These are phyloP conservation scores for Calameuta idolon DNA, from an alignment of 2,888 invertebrate species.

Conservation along the genomic window DNA sequence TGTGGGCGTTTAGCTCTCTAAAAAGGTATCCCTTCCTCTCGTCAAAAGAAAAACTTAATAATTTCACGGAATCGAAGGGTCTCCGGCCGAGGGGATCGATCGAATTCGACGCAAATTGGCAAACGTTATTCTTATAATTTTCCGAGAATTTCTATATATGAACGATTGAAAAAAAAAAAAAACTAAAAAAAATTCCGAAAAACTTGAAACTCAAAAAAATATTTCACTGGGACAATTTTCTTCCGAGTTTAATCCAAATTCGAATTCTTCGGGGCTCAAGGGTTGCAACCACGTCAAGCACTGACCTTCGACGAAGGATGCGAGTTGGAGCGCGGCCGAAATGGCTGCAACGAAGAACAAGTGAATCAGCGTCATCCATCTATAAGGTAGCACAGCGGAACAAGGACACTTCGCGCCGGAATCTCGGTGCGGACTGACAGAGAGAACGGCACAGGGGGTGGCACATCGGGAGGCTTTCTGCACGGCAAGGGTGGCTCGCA, in stretches of 20 bases:
- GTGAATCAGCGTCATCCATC: slow-evolving; percentile 65
- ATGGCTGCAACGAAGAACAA: slow-evolving; percentile 45
- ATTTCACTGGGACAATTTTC: not conserved
- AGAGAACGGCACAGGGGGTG: slow-evolving; percentile 22
- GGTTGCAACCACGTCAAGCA: slow-evolving; percentile 25
- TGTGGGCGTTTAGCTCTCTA: not conserved
- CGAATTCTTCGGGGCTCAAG: not conserved
- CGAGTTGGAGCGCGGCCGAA: slow-evolving; percentile 47
- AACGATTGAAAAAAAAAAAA: not conserved
- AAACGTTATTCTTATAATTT: not conserved
- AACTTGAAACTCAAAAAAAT: not conserved
- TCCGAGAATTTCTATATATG: not conserved
- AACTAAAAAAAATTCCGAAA: not conserved
- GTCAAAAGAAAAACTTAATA: not conserved
- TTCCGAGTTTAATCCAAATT: not conserved
- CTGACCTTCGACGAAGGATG: slow-evolving; percentile 59
- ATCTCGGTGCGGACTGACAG: slow-evolving; percentile 61
- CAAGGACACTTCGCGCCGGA: slow-evolving; percentile 60
- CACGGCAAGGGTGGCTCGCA: slow-evolving; percentile 46
- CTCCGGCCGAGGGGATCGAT: not conserved
- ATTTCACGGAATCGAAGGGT: not conserved
- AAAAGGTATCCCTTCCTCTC: not conserved
- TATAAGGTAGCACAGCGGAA: slow-evolving; percentile 60
- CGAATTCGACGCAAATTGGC: not conserved
- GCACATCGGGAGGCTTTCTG: slow-evolving; percentile 28